Evolutionary conservation across 2,797 vertebrate genomes (phyloP).

Genomic region (Smutsia temminckii): DNA sequence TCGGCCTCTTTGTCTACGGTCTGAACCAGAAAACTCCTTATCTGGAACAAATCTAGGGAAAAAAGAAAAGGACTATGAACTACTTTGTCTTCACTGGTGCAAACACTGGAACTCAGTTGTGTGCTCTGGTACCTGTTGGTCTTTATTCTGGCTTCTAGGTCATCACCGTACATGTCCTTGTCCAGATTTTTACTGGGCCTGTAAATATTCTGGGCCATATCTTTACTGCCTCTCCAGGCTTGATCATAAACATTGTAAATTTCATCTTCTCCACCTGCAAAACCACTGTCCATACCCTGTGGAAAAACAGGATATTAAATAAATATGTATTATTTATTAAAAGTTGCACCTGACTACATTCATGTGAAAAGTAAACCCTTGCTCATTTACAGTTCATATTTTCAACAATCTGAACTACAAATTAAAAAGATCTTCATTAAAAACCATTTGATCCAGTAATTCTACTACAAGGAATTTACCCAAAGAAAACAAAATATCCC

Average conservation of each 20-base stretch:
- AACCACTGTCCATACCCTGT: conserved; percentile 98
- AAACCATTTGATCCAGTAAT: not conserved
- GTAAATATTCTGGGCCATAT: conserved; percentile 98
- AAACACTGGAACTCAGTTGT: not conserved
- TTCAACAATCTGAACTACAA: conserved; percentile 23
- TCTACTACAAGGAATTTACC: no score
- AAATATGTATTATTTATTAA: conserved; percentile 31
- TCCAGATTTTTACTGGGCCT: conserved; percentile 95
- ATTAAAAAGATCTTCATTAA: conserved; percentile 9
- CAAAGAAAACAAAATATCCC: no score
- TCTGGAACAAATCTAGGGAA: conserved; percentile 92
- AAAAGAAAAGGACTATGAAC: conserved; percentile 19
- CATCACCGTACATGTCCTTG: conserved; percentile 93
- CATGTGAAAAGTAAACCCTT: not conserved
- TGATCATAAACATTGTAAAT: conserved; percentile 97
- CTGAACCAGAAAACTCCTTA: conserved; percentile 94
- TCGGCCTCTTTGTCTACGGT: conserved; percentile 90
- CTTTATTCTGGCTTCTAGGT: conserved; percentile 94
- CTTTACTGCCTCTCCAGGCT: conserved; percentile 92
- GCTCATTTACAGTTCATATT: not conserved
- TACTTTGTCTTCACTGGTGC: not conserved
- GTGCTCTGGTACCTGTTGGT: conserved; percentile 89
- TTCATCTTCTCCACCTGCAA: conserved; percentile 96
- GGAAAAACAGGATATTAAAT: conserved; percentile 30
- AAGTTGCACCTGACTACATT: conserved; percentile 15